A percentile compares a stretch with the other conserved stretches of the same genome.
Evolutionary conservation across 2,888 invertebrate genomes (phyloP).

Genomic region (Herminia tarsipennalis): DNA sequence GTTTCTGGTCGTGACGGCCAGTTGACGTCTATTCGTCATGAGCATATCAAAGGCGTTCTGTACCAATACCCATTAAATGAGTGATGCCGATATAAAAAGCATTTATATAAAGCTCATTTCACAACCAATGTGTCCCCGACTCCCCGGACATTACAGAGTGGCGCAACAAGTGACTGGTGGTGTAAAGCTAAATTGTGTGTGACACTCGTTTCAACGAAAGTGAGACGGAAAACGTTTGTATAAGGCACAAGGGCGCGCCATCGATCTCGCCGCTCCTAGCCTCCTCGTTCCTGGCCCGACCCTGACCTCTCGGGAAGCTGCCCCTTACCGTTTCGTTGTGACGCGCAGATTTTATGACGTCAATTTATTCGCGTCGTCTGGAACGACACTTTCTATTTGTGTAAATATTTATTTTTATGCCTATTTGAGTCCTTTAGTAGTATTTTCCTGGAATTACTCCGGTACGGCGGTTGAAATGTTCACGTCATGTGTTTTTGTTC

Average conservation of each 20-base stretch:
- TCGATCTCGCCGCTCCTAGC: conserved; percentile 56
- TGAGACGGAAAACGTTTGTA: conserved; percentile 39
- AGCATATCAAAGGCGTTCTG: no score
- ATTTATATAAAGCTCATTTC: no score
- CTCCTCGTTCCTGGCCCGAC: conserved; percentile 59
- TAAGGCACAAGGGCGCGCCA: conserved; percentile 64
- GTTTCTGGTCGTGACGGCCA: no score
- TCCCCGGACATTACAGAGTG: not conserved
- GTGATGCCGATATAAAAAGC: no score
- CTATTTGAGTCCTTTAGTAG: no score
- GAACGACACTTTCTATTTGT: conserved; percentile 3
- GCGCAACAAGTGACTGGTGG: conserved; percentile 47
- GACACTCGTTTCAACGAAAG: conserved; percentile 17
- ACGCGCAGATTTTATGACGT: conserved; percentile 40
- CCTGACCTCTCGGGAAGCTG: conserved; percentile 61
- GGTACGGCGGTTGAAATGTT: no score
- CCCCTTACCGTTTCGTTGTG: conserved; percentile 35
- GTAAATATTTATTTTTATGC: not conserved
- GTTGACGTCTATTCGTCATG: no score
- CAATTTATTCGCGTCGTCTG: conserved; percentile 15
- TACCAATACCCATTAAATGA: no score
- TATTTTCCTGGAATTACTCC: no score
- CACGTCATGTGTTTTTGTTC: no score
- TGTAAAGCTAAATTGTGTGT: conserved; percentile 24
- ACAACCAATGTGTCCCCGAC: no score